A percentile compares a stretch with the other conserved stretches of the same genome.
Conservation (phyloP, 2,888 invertebrate genomes). For the Lycaena phlaeas region DNA sequence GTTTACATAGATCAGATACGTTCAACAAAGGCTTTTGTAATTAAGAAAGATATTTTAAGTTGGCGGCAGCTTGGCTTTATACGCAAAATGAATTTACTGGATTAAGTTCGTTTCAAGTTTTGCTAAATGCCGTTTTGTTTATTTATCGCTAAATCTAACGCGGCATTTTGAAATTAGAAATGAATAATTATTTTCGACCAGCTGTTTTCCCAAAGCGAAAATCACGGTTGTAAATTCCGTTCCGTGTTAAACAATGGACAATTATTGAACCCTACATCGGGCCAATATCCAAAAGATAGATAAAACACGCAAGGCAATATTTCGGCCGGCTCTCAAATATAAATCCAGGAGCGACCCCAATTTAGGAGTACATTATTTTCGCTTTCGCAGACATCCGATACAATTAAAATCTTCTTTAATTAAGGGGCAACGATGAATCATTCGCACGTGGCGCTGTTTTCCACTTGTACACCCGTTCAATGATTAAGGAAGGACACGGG, state of each 20-base stretch:
- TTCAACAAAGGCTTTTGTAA: slow-evolving; percentile 73
- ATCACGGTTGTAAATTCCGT: slow-evolving; percentile 20
- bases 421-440: slow-evolving; percentile 72
- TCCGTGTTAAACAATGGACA: slow-evolving; percentile 22
- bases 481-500: slow-evolving; percentile 27
- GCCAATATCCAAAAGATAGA: slow-evolving; percentile 33
- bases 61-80: slow-evolving; percentile 69
- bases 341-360: slow-evolving; percentile 65
- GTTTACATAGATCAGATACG: slow-evolving; percentile 73
- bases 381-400: slow-evolving; percentile 73
- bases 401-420: slow-evolving; percentile 75
- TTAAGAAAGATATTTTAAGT: slow-evolving; percentile 73
- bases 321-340: slow-evolving; percentile 50
- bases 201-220: slow-evolving; percentile 13
- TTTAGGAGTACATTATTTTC: slow-evolving; percentile 73
- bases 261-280: slow-evolving; percentile 21
- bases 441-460: slow-evolving; percentile 74
- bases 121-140: slow-evolving; percentile 31
- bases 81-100: slow-evolving; percentile 67
- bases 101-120: slow-evolving; percentile 59
- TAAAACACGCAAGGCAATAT: slow-evolving; percentile 59
- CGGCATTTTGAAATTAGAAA: slow-evolving; percentile 15
- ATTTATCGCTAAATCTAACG: slow-evolving; percentile 24
- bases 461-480: slow-evolving; percentile 59
- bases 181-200: slow-evolving; percentile 14